Conservation (phyloP, 2,888 invertebrate species). For the Drosophila prolongata region DNA sequence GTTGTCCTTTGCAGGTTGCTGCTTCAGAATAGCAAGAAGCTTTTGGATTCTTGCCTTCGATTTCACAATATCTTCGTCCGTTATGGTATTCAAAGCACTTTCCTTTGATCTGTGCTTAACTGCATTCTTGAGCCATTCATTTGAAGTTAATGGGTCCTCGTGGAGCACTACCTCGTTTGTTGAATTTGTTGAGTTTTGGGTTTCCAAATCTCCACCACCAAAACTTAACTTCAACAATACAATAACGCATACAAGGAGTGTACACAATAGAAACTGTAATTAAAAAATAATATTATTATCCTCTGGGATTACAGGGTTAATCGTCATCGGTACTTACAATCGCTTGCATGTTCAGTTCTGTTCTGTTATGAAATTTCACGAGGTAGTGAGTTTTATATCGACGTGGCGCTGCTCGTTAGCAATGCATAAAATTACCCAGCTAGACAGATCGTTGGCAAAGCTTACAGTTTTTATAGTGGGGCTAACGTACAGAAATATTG, state of each 20-base stretch:
- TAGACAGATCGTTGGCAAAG: conserved; percentile 5
- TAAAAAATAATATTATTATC: conserved; percentile 1
- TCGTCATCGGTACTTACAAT: conserved; percentile 50
- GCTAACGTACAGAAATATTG: not conserved
- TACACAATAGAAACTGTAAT: conserved; percentile 19
- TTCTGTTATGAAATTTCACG: conserved; percentile 42
- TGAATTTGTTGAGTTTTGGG: conserved; percentile 1
- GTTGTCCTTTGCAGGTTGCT: conserved; percentile 1
- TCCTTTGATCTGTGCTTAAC: conserved; percentile 4
- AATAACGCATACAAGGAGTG: conserved; percentile 19
- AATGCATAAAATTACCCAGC: conserved; percentile 56
- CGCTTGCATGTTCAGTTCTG: conserved; percentile 50
- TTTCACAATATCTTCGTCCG: not conserved
- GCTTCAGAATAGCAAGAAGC: conserved; percentile 2
- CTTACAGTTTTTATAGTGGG: conserved; percentile 10
- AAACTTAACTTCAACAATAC: conserved; percentile 18
- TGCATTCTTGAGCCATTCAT: conserved; percentile 2
- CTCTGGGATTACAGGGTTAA: not conserved
- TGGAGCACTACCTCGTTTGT: not conserved
- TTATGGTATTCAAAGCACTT: conserved; percentile 5
- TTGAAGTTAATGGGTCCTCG: not conserved
- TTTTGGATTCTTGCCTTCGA: not conserved
- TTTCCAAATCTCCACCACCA: not conserved
- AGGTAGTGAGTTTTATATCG: conserved; percentile 52
- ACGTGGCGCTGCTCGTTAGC: conserved; percentile 33